phyloP scores from a whole-genome alignment of 23 tunicate species.

The Ciona savignyi region DNA sequence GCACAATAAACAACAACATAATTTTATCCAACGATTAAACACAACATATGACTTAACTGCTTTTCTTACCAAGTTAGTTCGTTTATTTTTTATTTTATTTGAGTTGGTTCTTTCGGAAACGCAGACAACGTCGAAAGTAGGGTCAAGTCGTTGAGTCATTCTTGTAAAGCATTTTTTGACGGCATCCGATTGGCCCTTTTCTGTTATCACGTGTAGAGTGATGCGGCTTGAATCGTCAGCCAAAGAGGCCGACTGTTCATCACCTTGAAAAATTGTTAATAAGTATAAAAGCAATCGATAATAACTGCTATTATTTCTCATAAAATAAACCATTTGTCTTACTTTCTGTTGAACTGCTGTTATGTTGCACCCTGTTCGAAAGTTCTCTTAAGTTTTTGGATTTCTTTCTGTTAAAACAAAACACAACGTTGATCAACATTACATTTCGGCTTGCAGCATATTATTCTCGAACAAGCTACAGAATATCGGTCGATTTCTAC shows the following conservation, averaged over 20 bases:
- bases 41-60: too few species aligned
- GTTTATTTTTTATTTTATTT: neutral
- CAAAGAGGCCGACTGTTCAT: slow-evolving; percentile 17
- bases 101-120: slow-evolving; percentile 38
- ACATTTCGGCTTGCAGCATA: too few species aligned
- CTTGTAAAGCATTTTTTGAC: slow-evolving; percentile 30
- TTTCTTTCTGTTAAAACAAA: too few species aligned
- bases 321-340: too few species aligned
- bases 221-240: slow-evolving; percentile 34
- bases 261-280: slow-evolving; percentile 4
- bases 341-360: neutral
- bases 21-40: too few species aligned
- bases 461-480: too few species aligned
- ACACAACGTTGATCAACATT: too few species aligned
- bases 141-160: slow-evolving; percentile 42
- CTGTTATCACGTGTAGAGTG: slow-evolving; percentile 62
- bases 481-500: too few species aligned
- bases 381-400: too few species aligned
- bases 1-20: too few species aligned
- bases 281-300: too few species aligned
- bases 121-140: slow-evolving; percentile 46
- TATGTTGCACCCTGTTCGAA: too few species aligned
- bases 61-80: neutral
- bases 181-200: slow-evolving; percentile 31
- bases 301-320: neutral